Base-by-base conservation (phyloP, 2,113 vertebrate genomes). In the Platysternon megacephalum region DNA sequence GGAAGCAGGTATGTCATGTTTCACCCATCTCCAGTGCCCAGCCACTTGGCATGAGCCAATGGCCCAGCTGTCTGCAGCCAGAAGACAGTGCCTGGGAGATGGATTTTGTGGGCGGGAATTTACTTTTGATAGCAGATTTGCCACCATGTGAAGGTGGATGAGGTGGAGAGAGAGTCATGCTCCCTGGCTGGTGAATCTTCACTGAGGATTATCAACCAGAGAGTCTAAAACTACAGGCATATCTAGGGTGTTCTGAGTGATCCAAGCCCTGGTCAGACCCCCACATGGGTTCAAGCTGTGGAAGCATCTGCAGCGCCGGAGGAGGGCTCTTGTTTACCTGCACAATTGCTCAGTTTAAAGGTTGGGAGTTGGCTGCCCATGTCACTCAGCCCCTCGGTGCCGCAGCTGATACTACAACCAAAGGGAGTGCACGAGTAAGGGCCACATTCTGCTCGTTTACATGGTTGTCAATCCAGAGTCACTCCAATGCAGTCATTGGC, bases 1-100 rank as follows among this genome's bases (percentile, higher is more conserved):
- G 12, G 49, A 89, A 5, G 22, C 92, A 96, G 96, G 97, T 98
- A 94, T 4, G 91, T 39, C 35, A 10, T 3, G 5, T 42, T 52
- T 49, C 26, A 19, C 79, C 48, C 48, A 17, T 29, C 28, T 51
- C 26, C 8, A 56, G 44, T 32, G 56, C 21, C 53, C 9, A 32
- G 21, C 29, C 22, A 22, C 11, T 26, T 42, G 55, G 28, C 5
- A 35, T 13, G 39, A 46, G 42, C 39, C 22, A 26, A 14, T 14
- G 22, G 42, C 42, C 10, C 72, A 44, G n/a, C 72, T 44, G 6
- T 24, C 21, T 42, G 39, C 24, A 76, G 42, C 42, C 22, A 8
- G 17, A 65, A 65, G 61, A 14, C 61, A 35, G 32, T 35, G 61
- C 29, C 32, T 3, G 3, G 32, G 32, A 35, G 61, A 72, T 39